These are phyloP conservation scores for Limnephilus rhombicus DNA, from an alignment of 2,888 invertebrate species.

Conservation along the genomic window DNA sequence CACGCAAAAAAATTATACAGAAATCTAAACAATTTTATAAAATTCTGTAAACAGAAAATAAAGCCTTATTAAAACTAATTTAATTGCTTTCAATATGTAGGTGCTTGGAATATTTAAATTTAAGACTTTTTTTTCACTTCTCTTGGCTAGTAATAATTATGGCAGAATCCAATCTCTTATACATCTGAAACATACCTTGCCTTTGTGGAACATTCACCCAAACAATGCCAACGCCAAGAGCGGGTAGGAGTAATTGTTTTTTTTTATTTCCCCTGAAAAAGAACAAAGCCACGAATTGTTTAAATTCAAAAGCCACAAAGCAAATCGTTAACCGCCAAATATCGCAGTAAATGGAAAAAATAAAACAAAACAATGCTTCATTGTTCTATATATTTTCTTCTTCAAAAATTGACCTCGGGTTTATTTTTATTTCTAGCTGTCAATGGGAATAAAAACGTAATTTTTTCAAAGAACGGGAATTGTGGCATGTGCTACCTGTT, in stretches of 20 bases:
- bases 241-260: constrained; percentile 55
- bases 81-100: neutral
- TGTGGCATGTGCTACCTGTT: constrained; percentile 51
- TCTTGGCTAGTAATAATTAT: neutral
- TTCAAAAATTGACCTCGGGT: neutral
- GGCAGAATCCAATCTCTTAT: constrained; percentile 11
- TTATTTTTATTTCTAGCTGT: constrained; percentile 54
- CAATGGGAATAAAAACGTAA: constrained; percentile 62
- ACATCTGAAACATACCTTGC: constrained; percentile 33
- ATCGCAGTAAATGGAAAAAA: constrained; percentile 34
- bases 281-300: constrained; percentile 61
- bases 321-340: constrained; percentile 60
- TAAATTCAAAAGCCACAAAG: constrained; percentile 62
- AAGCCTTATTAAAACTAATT: neutral
- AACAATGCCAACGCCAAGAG: constrained; percentile 18
- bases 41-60: neutral
- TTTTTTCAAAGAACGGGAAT: constrained; percentile 56
- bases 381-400: constrained; percentile 21
- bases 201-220: constrained; percentile 24
- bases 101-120: neutral
- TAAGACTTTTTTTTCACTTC: neutral
- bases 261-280: constrained; percentile 45
- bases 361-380: constrained; percentile 46
- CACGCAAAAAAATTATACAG: no score
- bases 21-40: no score